These are phyloP conservation scores for Lasioglossum albipes DNA, from an alignment of 1,140 invertebrate genomes.

Conservation along the genomic window DNA sequence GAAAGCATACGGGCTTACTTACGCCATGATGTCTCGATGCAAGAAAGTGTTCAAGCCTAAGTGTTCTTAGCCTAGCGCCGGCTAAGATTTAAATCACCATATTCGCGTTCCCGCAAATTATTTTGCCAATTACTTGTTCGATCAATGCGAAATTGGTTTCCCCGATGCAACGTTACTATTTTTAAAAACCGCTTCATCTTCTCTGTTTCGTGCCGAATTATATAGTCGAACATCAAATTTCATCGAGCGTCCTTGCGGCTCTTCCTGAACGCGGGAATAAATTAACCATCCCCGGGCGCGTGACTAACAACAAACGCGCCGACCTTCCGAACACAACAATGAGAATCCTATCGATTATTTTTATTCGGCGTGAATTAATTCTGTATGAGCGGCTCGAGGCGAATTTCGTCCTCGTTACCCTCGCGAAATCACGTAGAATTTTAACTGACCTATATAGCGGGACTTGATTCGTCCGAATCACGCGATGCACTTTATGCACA, in stretches of 20 bases:
- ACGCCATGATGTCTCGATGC: neutral
- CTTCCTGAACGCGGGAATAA: neutral
- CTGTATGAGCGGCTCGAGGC: too few species aligned
- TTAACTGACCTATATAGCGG: slow-evolving; percentile 20
- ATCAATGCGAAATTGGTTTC: slow-evolving; percentile 35
- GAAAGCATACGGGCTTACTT: neutral
- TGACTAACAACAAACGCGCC: neutral
- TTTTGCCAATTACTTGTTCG: slow-evolving; percentile 7
- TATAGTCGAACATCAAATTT: neutral
- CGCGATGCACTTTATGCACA: slow-evolving; percentile 39
- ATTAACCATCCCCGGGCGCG: neutral
- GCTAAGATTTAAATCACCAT: slow-evolving; percentile 7
- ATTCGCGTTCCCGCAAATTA: slow-evolving; percentile 10
- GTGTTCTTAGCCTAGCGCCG: too few species aligned
- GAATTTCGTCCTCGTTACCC: slow-evolving; percentile 9
- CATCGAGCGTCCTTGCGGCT: neutral
- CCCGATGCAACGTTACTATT: neutral
- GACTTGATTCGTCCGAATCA: slow-evolving; percentile 42
- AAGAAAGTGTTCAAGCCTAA: too few species aligned
- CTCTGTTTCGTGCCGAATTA: neutral
- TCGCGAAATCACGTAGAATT: slow-evolving; percentile 43
- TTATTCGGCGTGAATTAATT: neutral
- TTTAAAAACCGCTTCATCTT: slow-evolving; percentile 3
- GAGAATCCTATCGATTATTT: neutral
- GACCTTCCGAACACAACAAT: neutral